phyloP scores from a whole-genome alignment of 37 sponge, comb jelly and placozoan genomes.

The Hormiphora californensis region DNA sequence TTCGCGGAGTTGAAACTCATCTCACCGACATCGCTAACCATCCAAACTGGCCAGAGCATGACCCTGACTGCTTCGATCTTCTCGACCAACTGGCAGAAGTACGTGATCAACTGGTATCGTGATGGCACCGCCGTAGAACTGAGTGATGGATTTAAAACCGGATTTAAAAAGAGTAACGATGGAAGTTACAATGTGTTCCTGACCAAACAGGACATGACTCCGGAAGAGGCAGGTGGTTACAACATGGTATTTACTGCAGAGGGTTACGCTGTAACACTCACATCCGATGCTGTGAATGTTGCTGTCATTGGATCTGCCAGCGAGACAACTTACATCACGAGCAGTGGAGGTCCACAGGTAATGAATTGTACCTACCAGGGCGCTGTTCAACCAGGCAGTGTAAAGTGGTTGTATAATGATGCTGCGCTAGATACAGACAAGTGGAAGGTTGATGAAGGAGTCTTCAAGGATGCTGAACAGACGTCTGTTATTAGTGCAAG shows the following conservation, averaged over 20 bases:
- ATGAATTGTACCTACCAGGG: slow-evolving; percentile 1
- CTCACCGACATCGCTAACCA: not conserved
- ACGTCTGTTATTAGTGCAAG: not conserved
- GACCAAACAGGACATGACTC: not conserved
- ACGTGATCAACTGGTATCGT: not conserved
- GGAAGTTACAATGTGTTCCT: not conserved
- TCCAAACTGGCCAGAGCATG: not conserved
- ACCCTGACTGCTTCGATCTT: not conserved
- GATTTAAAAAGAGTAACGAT: too few relatives aligned
- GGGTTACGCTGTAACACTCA: not conserved
- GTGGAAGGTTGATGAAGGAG: not conserved
- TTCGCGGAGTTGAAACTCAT: not conserved
- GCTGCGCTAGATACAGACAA: not conserved
- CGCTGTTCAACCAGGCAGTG: not conserved
- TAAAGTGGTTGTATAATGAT: not conserved
- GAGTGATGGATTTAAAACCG: not conserved
- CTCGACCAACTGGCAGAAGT: slow-evolving; percentile 4
- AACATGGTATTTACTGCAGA: not conserved
- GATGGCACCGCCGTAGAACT: not conserved
- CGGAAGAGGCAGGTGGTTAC: not conserved
- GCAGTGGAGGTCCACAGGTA: not conserved
- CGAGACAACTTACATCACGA: not conserved
- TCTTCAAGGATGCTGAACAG: not conserved
- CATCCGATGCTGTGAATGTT: not conserved
- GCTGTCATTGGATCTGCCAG: not conserved